Base-by-base conservation (phyloP, 2,888 invertebrate genomes). In the Shargacucullia verbasci region DNA sequence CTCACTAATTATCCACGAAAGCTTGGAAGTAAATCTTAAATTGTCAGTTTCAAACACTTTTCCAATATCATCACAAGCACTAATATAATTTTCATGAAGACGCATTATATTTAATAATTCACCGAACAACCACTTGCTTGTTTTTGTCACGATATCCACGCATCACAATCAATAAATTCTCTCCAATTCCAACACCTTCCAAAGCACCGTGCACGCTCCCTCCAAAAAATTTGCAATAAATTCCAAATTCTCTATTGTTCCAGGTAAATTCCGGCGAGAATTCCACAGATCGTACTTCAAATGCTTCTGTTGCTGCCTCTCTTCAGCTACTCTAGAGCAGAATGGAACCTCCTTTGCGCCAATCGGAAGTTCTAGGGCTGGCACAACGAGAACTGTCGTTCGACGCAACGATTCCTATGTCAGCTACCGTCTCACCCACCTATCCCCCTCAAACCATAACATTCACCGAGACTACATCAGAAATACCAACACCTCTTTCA, bases 201-300 rank as follows among this genome's bases (percentile, higher is more conserved):
- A 41, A 13, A 13, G 43, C 56, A 59, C 56, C 8, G 8, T 29
- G 66, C 75, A 64, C 56, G 0, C 5, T 14, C 20, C 39, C 0
- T 15, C 7, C 5, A 39, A 34, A 35, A 57, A 50, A 37, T 40
- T 50, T 7, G 0, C 55, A 59, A 55, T 60, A 52, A 65, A 59
- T 37, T 72, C 65, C 56, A 47, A n/a, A 25, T 37, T 78, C 39
- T 78, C 65, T 25, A 73, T 88, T 92, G 91, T 95, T 95, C 8
- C 95, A 96, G 97, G 96, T 58, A 96, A 96, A 92, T 96, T 96
- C 85, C 95, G 96, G 8, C 95, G 95, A 66, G 96, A 96, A 82
- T 96, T 96, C 85, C 95, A 95, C 73, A 95, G 96, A 70, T 96
- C 96, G 0, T 95, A 96, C 86, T 96, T 95, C 85, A 95, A 95